Conservation (phyloP, 2,888 invertebrate genomes). For the Andrena trimmerana region DNA sequence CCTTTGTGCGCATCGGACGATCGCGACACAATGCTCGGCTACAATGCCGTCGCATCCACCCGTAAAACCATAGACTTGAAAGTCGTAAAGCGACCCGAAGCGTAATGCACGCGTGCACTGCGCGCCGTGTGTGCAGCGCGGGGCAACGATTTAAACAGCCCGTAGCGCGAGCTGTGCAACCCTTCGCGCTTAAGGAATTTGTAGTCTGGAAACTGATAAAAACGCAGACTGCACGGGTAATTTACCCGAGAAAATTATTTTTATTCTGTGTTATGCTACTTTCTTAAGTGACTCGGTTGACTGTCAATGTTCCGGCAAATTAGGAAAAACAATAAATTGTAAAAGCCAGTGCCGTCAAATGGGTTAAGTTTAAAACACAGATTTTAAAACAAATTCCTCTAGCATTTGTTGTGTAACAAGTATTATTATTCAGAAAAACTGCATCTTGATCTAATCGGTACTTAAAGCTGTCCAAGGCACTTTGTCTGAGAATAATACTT, state of each 20-base stretch:
- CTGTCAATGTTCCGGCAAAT: no score
- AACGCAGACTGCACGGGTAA: not conserved
- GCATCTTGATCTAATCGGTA: no score
- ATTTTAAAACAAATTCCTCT: no score
- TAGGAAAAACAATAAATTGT: no score
- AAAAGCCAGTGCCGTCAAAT: no score
- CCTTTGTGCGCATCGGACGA: slow-evolving; percentile 62
- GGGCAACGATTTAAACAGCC: not conserved
- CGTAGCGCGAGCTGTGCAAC: not conserved
- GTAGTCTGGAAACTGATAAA: not conserved
- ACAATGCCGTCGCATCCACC: slow-evolving; percentile 57
- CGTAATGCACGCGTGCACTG: slow-evolving; percentile 5
- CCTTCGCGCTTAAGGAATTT: not conserved
- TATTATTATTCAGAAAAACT: no score
- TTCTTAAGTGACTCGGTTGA: no score
- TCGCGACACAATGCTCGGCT: slow-evolving; percentile 56
- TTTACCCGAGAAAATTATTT: not conserved
- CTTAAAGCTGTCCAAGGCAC: no score
- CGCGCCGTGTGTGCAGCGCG: not conserved
- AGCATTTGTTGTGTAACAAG: no score
- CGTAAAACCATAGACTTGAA: slow-evolving; percentile 63
- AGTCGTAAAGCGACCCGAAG: slow-evolving; percentile 53
- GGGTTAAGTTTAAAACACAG: no score
- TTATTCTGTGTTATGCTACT: not conserved
- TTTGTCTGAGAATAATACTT: no score